Evolutionary conservation across 37 sponge, comb jelly and placozoan genomes (phyloP).

Genomic region (Beroe ovata): DNA sequence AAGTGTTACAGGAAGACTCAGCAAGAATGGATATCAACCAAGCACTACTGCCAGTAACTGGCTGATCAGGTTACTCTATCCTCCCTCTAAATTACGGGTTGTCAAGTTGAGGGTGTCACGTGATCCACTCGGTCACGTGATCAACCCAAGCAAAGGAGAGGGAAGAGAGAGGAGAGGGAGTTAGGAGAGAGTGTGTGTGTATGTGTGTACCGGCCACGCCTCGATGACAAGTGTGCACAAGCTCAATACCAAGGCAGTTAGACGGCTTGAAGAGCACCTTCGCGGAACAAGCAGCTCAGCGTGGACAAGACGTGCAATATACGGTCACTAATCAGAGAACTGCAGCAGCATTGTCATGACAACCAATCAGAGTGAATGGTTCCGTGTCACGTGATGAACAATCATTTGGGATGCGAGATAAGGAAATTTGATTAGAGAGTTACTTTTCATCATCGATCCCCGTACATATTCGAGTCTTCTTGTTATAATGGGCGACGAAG

Average conservation of each 20-base stretch:
- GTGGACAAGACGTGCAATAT: not conserved
- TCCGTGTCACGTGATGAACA: conserved; percentile 12
- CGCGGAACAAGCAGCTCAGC: not conserved
- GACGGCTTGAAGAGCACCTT: conserved; percentile 1
- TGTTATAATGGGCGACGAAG: not conserved
- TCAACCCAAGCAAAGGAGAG: not conserved
- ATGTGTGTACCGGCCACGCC: conserved; percentile 27
- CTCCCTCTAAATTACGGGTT: conserved; percentile 57
- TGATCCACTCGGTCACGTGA: conserved; percentile 36
- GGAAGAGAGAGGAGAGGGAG: not conserved
- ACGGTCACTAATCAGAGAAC: not conserved
- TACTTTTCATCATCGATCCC: conserved; percentile 49
- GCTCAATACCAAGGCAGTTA: conserved; percentile 34
- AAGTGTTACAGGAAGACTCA: not conserved
- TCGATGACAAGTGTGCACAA: conserved; percentile 50
- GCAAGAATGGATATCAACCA: not conserved
- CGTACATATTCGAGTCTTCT: not conserved
- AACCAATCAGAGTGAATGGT: conserved; percentile 5
- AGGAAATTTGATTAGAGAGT: conserved; percentile 59
- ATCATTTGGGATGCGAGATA: conserved; percentile 65
- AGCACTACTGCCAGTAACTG: conserved; percentile 59
- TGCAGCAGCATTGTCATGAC: not conserved
- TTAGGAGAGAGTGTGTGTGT: not conserved
- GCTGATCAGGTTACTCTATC: conserved; percentile 63
- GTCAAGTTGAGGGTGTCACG: conserved; percentile 63